Base-by-base conservation (phyloP, 2,797 vertebrate genomes). In the Hypotaenidia okinawae region DNA sequence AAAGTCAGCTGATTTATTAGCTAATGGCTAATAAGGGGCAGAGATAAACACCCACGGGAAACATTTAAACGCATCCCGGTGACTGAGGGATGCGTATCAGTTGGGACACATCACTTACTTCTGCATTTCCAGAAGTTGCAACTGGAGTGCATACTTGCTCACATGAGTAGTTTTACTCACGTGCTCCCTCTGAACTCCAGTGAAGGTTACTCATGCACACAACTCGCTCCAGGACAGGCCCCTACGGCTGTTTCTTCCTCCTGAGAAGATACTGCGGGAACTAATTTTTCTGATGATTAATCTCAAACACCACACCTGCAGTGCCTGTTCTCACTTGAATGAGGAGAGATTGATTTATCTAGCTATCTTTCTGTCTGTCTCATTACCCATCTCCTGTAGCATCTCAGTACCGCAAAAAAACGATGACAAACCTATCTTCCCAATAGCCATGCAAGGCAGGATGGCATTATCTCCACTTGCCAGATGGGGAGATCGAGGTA, bases 261-360 rank as follows among this genome's bases (percentile, higher is more conserved):
- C 91, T 85, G 81, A 95, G 95, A 95, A 96, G 86, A 94, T 94
- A 93, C 84, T 95, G 91, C 89, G 78, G 78, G 78, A 94, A 92
- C 94, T 95, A 94, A 96, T 96, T 97, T 96, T 96, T 95, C 95
- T 95, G 93, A 90, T 96, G 93, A 95, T 94, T 96, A 96, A 95
- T 95, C 93, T 95, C 91, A 62, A 94, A 95, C 55, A 54, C 75
- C 83, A 94, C 95, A 95, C 90, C 95, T 95, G 95, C 93, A 95
- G 95, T 85, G 94, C 58, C 90, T 80, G 88, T 95, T 94, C 94
- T 94, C 95, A 95, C 90, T 90, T 78, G 93, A 87, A 92, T 89
- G 86, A 93, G 88, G 51, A 92, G 61, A 92, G 94, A 96, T 95
- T 95, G 96, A 96, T 95, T 95, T 96, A 96, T 96, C 96, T 96